Evolutionary conservation across 2,797 vertebrate species (phyloP).

Genomic region (Macropodus opercularis): DNA sequence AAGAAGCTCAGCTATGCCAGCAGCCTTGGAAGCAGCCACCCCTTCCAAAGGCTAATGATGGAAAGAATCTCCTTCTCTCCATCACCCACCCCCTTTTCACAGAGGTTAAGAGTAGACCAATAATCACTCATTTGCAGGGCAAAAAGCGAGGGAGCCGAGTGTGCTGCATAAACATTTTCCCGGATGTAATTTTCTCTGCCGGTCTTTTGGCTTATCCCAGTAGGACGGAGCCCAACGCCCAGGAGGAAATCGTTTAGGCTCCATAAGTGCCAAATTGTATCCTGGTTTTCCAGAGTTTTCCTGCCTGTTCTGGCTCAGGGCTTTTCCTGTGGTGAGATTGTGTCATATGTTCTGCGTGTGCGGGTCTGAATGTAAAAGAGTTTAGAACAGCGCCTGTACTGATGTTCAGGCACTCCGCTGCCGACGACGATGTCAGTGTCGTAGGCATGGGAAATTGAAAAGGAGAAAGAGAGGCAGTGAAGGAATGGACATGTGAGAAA

Average conservation of each 20-base stretch:
- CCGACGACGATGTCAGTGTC: background rate
- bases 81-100: slow-evolving; percentile 38
- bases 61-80: slow-evolving; percentile 65
- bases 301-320: slow-evolving; percentile 93
- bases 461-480: background rate
- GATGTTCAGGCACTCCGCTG: slow-evolving; percentile 3
- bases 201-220: slow-evolving; percentile 83
- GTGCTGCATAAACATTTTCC: slow-evolving; percentile 99
- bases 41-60: slow-evolving; percentile 86
- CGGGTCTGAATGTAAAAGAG: slow-evolving; percentile 26
- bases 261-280: slow-evolving; percentile 99
- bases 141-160: slow-evolving; percentile 68
- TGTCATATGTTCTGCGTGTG: slow-evolving; percentile 52
- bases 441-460: background rate
- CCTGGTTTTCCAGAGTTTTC: slow-evolving; percentile 96
- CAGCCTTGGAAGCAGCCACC: slow-evolving; percentile 60
- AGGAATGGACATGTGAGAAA: background rate
- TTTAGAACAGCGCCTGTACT: slow-evolving; percentile 9
- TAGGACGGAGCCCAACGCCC: slow-evolving; percentile 97
- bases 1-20: slow-evolving; percentile 67
- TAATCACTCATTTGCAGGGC: slow-evolving; percentile 94
- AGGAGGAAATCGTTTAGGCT: slow-evolving; percentile 99
- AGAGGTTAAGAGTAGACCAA: slow-evolving; percentile 86
- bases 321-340: slow-evolving; percentile 84
- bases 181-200: slow-evolving; percentile 99